Conservation (phyloP, 2,113 vertebrate genomes). For the Nansenia antarctica region DNA sequence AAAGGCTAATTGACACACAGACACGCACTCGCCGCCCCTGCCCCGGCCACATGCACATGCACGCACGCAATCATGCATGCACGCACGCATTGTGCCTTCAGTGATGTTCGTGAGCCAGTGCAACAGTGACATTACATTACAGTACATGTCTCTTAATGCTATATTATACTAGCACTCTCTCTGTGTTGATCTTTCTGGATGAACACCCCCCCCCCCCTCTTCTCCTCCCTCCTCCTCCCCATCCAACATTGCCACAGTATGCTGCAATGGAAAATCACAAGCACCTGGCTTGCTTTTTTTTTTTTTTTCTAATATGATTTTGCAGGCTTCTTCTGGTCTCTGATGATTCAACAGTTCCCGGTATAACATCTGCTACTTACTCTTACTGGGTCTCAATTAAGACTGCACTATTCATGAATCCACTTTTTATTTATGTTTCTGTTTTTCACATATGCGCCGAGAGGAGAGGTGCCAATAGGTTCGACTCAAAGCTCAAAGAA, state of each 20-base stretch:
- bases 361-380: conserved; percentile 78
- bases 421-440: conserved; percentile 64
- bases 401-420: conserved; percentile 61
- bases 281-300: conserved; percentile 67
- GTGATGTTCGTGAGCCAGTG: neutral
- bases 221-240: neutral
- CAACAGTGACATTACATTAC: neutral
- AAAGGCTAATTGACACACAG: neutral
- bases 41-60: too few relatives aligned
- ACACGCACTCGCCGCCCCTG: too few relatives aligned
- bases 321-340: conserved; percentile 68
- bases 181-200: conserved; percentile 23
- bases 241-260: conserved; percentile 18
- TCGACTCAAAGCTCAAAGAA: conserved; percentile 42
- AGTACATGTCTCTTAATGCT: neutral
- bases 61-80: too few relatives aligned
- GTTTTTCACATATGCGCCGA: conserved; percentile 36
- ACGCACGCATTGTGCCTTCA: too few relatives aligned
- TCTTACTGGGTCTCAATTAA: conserved; percentile 81
- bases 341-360: conserved; percentile 78
- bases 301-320: conserved; percentile 63
- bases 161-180: neutral
- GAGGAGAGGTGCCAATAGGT: conserved; percentile 44
- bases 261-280: conserved; percentile 52
- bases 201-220: conserved; percentile 1